phyloP scores from a whole-genome alignment of 1,140 invertebrate species.

The Zaprionus ornatus region DNA sequence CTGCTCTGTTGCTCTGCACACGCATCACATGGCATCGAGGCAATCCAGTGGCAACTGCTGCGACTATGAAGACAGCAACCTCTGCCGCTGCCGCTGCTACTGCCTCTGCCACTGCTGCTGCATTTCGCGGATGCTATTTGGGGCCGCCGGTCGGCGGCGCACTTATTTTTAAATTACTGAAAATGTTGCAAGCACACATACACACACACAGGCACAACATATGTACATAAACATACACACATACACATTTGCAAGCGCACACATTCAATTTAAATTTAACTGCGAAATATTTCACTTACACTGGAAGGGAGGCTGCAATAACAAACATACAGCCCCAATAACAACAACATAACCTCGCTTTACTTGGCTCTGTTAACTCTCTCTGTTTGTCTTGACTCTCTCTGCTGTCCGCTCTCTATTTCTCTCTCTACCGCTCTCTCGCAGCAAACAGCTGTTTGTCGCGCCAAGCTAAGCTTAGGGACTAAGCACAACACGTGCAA shows the following conservation, averaged over 20 bases:
- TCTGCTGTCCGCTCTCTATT: neutral
- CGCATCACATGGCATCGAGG: constrained; percentile 41
- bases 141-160: constrained; percentile 72
- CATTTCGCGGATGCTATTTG: constrained; percentile 81
- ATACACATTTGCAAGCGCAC: constrained; percentile 1
- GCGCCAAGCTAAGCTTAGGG: constrained; percentile 29
- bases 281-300: constrained; percentile 76
- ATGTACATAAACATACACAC: constrained; percentile 27
- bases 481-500: constrained; percentile 44
- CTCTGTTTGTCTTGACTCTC: neutral
- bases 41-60: constrained; percentile 31
- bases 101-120: constrained; percentile 31
- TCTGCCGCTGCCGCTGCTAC: neutral
- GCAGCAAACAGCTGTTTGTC: constrained; percentile 36
- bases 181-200: constrained; percentile 77
- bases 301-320: constrained; percentile 57
- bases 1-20: constrained; percentile 29
- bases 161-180: constrained; percentile 82
- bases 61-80: constrained; percentile 2
- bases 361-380: neutral
- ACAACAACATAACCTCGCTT: neutral
- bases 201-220: constrained; percentile 37
- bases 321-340: constrained; percentile 15
- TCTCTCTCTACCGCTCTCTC: constrained; percentile 3
- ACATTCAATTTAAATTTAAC: constrained; percentile 80